These are phyloP conservation scores for Phymatocera aterrima DNA, from an alignment of 2,888 invertebrate species.

Conservation along the genomic window DNA sequence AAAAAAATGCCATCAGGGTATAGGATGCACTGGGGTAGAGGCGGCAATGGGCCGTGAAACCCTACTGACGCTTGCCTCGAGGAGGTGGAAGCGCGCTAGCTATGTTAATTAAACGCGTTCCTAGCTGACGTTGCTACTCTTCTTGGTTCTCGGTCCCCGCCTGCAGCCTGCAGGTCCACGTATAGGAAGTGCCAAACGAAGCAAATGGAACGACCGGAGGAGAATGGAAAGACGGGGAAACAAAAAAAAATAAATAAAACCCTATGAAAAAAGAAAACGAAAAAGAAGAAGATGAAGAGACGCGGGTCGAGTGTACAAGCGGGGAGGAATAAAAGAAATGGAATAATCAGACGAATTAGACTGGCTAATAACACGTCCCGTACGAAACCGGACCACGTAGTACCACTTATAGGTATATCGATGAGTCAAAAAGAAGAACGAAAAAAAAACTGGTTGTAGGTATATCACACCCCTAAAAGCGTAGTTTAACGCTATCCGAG, in stretches of 20 bases:
- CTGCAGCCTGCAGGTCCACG: slow-evolving; percentile 2
- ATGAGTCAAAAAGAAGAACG: neutral
- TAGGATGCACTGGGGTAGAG: slow-evolving; percentile 33
- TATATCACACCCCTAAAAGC: slow-evolving; percentile 12
- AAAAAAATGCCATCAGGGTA: slow-evolving; percentile 39
- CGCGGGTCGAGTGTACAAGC: neutral
- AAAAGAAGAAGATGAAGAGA: slow-evolving; percentile 53
- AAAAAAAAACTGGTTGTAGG: neutral
- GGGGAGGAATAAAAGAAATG: slow-evolving; percentile 48
- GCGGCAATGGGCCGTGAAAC: slow-evolving; percentile 68
- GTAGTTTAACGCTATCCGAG: slow-evolving; percentile 17
- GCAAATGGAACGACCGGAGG: slow-evolving; percentile 44
- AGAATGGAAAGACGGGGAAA: slow-evolving; percentile 45
- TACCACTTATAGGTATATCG: neutral
- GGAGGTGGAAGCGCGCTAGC: slow-evolving; percentile 60
- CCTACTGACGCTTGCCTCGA: slow-evolving; percentile 57
- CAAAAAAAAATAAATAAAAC: slow-evolving; percentile 50
- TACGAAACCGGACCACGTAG: slow-evolving; percentile 55
- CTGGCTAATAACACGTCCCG: slow-evolving; percentile 72
- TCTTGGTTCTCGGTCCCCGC: slow-evolving; percentile 7
- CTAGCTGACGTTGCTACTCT: slow-evolving; percentile 56
- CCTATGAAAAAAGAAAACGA: slow-evolving; percentile 53
- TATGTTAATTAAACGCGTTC: slow-evolving; percentile 73
- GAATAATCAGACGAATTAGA: slow-evolving; percentile 41
- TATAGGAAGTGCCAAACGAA: slow-evolving; percentile 45